phyloP scores from a whole-genome alignment of 1,140 invertebrate genomes.

The Kradibia gibbosae region DNA sequence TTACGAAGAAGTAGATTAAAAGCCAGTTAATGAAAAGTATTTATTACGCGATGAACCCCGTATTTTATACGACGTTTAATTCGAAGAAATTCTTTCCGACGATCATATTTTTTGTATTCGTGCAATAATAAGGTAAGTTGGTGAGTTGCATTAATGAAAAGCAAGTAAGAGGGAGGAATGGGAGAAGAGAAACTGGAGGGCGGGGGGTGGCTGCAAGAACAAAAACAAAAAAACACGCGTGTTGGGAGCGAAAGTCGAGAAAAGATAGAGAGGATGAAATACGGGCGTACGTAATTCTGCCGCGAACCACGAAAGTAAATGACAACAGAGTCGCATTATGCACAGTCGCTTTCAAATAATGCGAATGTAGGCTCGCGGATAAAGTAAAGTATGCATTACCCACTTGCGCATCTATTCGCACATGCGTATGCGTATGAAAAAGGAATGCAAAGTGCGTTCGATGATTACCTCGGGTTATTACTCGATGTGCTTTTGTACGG shows the following conservation, averaged over 20 bases:
- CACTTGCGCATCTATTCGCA: conserved; percentile 19
- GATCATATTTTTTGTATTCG: not conserved
- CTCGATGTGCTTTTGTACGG: conserved; percentile 65
- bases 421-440: not conserved
- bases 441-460: conserved; percentile 51
- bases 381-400: conserved; percentile 23
- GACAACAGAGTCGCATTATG: conserved; percentile 29
- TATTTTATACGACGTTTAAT: not conserved
- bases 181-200: not conserved
- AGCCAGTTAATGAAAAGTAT: too few species aligned
- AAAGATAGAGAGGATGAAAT: not conserved
- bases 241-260: not conserved
- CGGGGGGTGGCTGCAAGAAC: not conserved
- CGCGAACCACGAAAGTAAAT: conserved; percentile 56
- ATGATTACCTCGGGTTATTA: conserved; percentile 69
- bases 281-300: conserved; percentile 50
- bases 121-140: not conserved
- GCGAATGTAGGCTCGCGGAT: conserved; percentile 12
- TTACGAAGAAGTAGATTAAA: too few species aligned
- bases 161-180: not conserved
- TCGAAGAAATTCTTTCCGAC: not conserved
- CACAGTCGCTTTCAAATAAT: conserved; percentile 51
- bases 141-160: not conserved
- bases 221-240: not conserved
- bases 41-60: too few species aligned